Conservation (phyloP, 2,797 vertebrate genomes). For the Danio kyathit region DNA sequence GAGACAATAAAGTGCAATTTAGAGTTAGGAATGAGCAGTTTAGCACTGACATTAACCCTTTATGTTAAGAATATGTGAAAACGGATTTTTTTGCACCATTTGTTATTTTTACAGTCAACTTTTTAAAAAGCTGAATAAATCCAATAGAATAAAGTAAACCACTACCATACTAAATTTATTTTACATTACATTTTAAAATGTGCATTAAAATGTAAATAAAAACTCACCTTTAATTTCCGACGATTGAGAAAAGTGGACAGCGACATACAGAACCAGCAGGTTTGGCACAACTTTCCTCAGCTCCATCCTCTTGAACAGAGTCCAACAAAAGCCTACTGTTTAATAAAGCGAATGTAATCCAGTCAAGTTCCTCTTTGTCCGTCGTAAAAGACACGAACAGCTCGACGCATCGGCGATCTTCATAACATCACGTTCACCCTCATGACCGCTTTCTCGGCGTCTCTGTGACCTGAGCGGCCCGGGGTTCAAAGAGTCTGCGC, state of each 20-base stretch:
- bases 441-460: not conserved
- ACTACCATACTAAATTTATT: not conserved
- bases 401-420: not conserved
- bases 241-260: not conserved
- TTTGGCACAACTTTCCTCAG: not conserved
- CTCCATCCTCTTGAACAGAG: constrained; percentile 43
- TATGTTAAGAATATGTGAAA: not conserved
- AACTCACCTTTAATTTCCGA: constrained; percentile 60
- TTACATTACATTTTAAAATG: not conserved
- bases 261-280: constrained; percentile 36
- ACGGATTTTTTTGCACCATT: not conserved
- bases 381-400: not conserved
- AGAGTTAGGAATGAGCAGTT: not conserved
- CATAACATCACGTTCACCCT: not conserved
- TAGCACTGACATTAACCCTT: not conserved
- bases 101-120: not conserved
- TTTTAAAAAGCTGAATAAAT: not conserved
- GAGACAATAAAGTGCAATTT: not conserved
- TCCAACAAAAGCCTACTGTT: not conserved
- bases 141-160: not conserved
- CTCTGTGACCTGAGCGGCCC: constrained; percentile 6
- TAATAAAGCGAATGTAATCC: not conserved
- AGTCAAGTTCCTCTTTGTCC: not conserved
- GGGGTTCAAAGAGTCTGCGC: constrained; percentile 26
- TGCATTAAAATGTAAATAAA: not conserved